Percentiles rank a stretch among this genome's conserved stretches.
Conservation (phyloP, 2,888 invertebrate species). For the Balanococcus diminutus region DNA sequence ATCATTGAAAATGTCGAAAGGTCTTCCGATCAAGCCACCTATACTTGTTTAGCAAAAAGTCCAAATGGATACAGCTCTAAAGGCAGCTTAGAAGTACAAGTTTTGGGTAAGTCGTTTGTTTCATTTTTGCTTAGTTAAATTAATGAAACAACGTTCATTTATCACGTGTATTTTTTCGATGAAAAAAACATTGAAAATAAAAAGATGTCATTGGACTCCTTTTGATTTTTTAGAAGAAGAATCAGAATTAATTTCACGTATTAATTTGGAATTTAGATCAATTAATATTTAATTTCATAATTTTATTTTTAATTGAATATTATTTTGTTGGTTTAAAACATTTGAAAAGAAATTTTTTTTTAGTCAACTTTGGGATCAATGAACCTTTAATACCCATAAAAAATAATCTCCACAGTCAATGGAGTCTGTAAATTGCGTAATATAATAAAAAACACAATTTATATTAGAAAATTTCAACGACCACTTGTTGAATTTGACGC, state of each 20-base stretch:
- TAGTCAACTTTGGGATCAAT: background rate
- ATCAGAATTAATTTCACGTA: no score
- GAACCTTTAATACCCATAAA: background rate
- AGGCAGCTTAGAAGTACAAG: constrained; percentile 88
- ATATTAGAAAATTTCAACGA: background rate
- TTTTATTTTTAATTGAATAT: background rate
- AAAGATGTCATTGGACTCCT: no score
- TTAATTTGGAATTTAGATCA: no score
- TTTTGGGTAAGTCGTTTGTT: constrained; percentile 83
- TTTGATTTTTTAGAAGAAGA: no score
- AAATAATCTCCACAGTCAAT: background rate
- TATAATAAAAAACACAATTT: background rate
- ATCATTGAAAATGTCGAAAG: constrained; percentile 93
- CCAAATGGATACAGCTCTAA: constrained; percentile 87
- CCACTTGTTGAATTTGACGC: background rate
- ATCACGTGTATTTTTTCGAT: background rate
- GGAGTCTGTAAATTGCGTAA: background rate
- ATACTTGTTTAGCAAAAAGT: constrained; percentile 92
- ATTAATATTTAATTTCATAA: no score
- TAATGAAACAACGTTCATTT: background rate
- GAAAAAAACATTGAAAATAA: background rate
- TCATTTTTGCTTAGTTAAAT: constrained; percentile 1
- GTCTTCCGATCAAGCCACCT: constrained; percentile 89
- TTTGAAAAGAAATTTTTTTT: background rate
- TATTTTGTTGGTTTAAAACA: background rate